A percentile compares a stretch with the other conserved stretches of the same genome.
Evolutionary conservation across 2,888 invertebrate species (phyloP).

Genomic region (Ceramica pisi): DNA sequence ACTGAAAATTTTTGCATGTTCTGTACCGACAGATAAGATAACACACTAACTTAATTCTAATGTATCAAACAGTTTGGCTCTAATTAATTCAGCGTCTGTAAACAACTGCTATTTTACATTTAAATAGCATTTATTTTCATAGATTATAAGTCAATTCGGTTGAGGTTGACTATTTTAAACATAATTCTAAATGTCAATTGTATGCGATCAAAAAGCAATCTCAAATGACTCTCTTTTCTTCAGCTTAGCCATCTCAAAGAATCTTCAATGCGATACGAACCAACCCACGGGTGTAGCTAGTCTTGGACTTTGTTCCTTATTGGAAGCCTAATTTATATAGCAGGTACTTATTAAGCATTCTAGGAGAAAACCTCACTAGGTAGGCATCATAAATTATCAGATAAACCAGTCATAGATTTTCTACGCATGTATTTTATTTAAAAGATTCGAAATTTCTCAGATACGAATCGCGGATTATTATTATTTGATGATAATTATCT

Average conservation of each 20-base stretch:
- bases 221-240: not conserved
- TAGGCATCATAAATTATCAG: constrained; percentile 6
- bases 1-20: not conserved
- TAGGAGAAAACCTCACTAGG: not conserved
- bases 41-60: not conserved
- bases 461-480: constrained; percentile 22
- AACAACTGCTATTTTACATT: not conserved
- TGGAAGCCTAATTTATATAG: not conserved
- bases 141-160: not conserved
- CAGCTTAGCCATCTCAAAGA: not conserved
- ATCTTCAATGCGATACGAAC: not conserved
- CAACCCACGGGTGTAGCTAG: not conserved
- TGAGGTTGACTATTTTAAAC: not conserved
- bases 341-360: not conserved
- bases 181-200: not conserved
- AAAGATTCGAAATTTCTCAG: constrained; percentile 4
- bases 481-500: constrained; percentile 34
- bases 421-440: constrained; percentile 14
- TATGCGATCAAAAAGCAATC: not conserved
- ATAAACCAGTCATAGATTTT: not conserved
- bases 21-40: not conserved
- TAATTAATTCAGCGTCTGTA: constrained; percentile 5
- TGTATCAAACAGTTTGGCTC: not conserved
- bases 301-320: not conserved
- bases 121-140: not conserved